Percentiles rank a stretch among this genome's conserved stretches.
phyloP scores from a whole-genome alignment of 2,113 vertebrate species.

The western clawed frog (Xenopus tropicalis) region UCB_Xtro_10.0 CM004444.2:176040501-176041000 shows the following conservation, averaged over 20 bases:
- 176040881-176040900: slow-evolving; percentile 15
- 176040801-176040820: slow-evolving; percentile 49
- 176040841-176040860: slow-evolving; percentile 24
- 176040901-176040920: neutral
- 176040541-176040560: neutral
- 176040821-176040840: slow-evolving; percentile 45
- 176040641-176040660: neutral
- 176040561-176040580: neutral
- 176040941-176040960: slow-evolving; percentile 26
- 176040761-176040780: slow-evolving; percentile 45
- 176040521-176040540: neutral
- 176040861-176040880: slow-evolving; percentile 19
- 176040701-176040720: slow-evolving; percentile 13
- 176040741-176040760: slow-evolving; percentile 5
- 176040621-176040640: neutral
- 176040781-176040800: slow-evolving; percentile 53
- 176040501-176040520: neutral
- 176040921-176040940: slow-evolving; percentile 26
- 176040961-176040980: neutral
- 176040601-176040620: neutral
- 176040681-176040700: slow-evolving; percentile 6
- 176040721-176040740: slow-evolving; percentile 16
- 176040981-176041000: neutral
- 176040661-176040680: slow-evolving; percentile 8
- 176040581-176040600: neutral